Evolutionary conservation across 2,797 vertebrate species (phyloP).

Genomic region (Glossophaga mutica): DNA sequence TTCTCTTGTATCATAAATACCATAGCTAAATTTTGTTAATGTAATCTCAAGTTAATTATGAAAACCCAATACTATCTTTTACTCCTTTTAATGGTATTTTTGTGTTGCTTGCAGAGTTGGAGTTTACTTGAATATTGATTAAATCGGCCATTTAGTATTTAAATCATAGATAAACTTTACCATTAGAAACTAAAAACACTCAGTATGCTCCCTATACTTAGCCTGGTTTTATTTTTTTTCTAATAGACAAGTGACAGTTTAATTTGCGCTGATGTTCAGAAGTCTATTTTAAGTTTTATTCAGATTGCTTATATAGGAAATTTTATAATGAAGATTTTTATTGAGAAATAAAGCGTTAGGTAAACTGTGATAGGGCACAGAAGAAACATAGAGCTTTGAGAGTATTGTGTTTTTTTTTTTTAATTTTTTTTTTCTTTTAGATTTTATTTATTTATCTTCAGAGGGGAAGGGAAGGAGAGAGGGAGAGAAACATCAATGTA

Average conservation of each 20-base stretch:
- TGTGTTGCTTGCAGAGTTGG: constrained; percentile 14
- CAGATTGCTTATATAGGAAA: not conserved
- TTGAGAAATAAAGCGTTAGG: not conserved
- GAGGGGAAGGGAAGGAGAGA: no score
- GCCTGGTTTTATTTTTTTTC: constrained; percentile 8
- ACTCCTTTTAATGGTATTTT: constrained; percentile 40
- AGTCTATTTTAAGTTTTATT: not conserved
- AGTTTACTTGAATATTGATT: constrained; percentile 36
- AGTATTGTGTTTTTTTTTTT: constrained; percentile 11
- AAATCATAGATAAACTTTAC: not conserved
- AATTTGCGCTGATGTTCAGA: constrained; percentile 2
- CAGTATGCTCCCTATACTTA: not conserved
- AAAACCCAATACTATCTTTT: not conserved
- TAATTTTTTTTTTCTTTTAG: no score
- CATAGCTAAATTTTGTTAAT: constrained; percentile 17
- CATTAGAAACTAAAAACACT: not conserved
- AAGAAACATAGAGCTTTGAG: constrained; percentile 13
- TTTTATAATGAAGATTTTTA: not conserved
- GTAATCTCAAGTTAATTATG: constrained; percentile 31
- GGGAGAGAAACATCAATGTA: no score
- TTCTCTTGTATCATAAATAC: constrained; percentile 11
- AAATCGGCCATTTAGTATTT: constrained; percentile 37
- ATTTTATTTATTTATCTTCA: no score
- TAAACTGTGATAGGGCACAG: not conserved
- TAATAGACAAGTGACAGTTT: constrained; percentile 21